Conservation (phyloP, 2,797 vertebrate genomes). For the Lutjanus campechanus region DNA sequence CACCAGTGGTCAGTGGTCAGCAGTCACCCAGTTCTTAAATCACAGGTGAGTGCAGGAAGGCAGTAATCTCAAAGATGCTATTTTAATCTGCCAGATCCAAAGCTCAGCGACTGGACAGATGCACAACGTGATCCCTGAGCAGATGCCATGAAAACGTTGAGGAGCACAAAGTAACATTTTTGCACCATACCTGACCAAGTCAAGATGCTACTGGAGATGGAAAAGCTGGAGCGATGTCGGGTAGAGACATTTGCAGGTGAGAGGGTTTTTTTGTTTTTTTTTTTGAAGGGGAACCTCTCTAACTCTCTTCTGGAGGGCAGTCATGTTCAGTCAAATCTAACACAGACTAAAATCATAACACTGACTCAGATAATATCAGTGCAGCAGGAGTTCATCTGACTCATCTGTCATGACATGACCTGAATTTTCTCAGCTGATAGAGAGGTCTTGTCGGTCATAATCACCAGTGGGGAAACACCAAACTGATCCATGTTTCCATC, state of each 20-base stretch:
- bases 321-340: slow-evolving; percentile 34
- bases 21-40: background rate
- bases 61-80: slow-evolving; percentile 4
- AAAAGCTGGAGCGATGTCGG: slow-evolving; percentile 30
- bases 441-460: slow-evolving; percentile 8
- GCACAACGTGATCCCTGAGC: background rate
- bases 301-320: slow-evolving; percentile 11
- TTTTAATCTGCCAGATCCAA: slow-evolving; percentile 6
- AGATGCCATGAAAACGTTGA: slow-evolving; percentile 10
- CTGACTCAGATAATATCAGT: slow-evolving; percentile 15
- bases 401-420: slow-evolving; percentile 27
- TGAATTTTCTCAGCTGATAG: slow-evolving; percentile 18
- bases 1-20: background rate
- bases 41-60: background rate
- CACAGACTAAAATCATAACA: slow-evolving; percentile 19
- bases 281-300: slow-evolving; percentile 3
- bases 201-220: slow-evolving; percentile 18
- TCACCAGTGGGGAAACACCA: slow-evolving; percentile 11
- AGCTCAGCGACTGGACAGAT: background rate
- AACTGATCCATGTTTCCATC: background rate
- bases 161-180: background rate
- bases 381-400: slow-evolving; percentile 17
- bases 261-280: background rate
- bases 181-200: slow-evolving; percentile 5
- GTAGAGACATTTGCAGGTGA: slow-evolving; percentile 10